Conservation (phyloP, 2,888 invertebrate genomes). For the Uropetala carovei region DNA sequence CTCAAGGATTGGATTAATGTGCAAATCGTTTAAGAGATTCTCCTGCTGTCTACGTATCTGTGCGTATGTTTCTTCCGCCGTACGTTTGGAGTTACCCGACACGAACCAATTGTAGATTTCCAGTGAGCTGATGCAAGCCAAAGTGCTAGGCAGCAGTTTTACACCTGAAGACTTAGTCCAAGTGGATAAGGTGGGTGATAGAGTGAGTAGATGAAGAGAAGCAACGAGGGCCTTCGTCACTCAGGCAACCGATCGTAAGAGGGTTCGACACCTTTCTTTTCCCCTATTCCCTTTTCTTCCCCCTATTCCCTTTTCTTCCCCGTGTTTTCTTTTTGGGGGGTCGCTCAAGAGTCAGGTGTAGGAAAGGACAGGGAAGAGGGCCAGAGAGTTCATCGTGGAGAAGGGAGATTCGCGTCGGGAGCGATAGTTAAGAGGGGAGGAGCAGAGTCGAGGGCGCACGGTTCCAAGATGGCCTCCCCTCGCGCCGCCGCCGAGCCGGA, state of each 20-base stretch:
- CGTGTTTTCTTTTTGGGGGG: background rate
- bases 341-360: slow-evolving; percentile 19
- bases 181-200: background rate
- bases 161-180: background rate
- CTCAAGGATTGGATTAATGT: background rate
- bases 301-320: background rate
- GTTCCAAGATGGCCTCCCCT: slow-evolving; percentile 68
- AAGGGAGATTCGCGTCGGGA: slow-evolving; percentile 36
- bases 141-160: background rate
- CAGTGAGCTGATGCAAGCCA: background rate
- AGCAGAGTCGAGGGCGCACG: slow-evolving; percentile 40
- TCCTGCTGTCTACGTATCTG: background rate
- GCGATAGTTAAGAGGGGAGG: slow-evolving; percentile 21
- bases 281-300: background rate
- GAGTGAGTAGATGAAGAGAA: slow-evolving; percentile 39
- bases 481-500: slow-evolving; percentile 76
- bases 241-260: background rate
- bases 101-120: background rate
- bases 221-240: background rate
- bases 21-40: background rate
- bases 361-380: background rate
- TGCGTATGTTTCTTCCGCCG: background rate
- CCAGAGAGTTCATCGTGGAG: slow-evolving; percentile 27
- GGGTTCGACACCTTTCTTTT: background rate
- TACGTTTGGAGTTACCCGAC: background rate